phyloP scores from a whole-genome alignment of 2,797 vertebrate species.

The Myiothlypis coronata region DNA sequence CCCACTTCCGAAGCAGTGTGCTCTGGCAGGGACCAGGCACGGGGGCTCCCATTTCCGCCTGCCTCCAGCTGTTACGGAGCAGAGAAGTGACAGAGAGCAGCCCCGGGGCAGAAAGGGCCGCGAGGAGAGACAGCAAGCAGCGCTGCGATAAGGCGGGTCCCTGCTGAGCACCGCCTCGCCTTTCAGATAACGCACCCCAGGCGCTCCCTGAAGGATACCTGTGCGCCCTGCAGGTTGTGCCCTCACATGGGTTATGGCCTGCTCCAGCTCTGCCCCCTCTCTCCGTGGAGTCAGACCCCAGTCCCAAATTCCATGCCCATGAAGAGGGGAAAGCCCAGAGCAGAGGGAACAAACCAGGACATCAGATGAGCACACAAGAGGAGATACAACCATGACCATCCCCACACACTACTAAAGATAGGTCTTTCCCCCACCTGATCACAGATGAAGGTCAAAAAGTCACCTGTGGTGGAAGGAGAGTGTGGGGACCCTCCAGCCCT shows the following conservation, averaged over 20 bases:
- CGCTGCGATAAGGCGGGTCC: constrained; percentile 70
- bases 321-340: neutral
- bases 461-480: neutral
- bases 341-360: neutral
- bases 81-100: constrained; percentile 61
- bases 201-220: neutral
- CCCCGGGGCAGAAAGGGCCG: neutral
- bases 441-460: neutral
- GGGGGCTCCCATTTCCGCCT: constrained; percentile 49
- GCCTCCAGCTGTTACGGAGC: constrained; percentile 28
- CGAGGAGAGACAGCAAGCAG: constrained; percentile 71
- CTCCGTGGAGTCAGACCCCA: neutral
- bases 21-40: constrained; percentile 17
- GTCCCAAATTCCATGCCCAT: neutral
- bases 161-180: constrained; percentile 73
- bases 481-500: neutral
- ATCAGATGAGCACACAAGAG: accelerated
- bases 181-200: constrained; percentile 65
- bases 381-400: neutral
- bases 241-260: neutral
- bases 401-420: neutral
- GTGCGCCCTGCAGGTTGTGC: neutral
- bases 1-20: neutral
- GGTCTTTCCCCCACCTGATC: neutral
- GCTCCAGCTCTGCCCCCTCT: neutral